Percentiles rank a stretch among this genome's conserved stretches.
phyloP scores from a whole-genome alignment of 64 coral and sea anemone species.

The Acropora yongei region DNA sequence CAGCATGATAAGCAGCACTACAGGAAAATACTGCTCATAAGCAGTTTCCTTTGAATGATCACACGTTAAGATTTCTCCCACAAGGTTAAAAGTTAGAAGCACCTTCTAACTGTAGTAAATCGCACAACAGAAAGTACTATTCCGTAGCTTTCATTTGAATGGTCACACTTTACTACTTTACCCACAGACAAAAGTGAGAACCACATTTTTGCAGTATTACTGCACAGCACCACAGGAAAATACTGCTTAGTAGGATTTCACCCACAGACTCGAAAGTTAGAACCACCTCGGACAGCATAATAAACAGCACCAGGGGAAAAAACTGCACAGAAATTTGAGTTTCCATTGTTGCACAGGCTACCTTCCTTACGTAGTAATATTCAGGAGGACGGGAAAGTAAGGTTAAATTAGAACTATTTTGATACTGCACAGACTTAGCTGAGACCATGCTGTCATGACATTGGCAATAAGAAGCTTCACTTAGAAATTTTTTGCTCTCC shows the following conservation, averaged over 20 bases:
- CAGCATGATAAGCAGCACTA: no score
- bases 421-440: no score
- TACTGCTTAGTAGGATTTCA: not conserved
- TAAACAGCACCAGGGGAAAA: not conserved
- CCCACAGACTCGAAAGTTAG: not conserved
- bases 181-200: not conserved
- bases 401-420: no score
- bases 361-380: no score
- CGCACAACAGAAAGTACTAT: not conserved
- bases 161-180: not conserved
- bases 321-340: not conserved
- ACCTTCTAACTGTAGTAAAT: not conserved
- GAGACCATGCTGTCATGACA: no score
- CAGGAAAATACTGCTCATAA: no score
- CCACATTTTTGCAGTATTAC: not conserved
- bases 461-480: not conserved
- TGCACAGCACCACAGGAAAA: not conserved
- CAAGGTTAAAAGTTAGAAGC: not conserved
- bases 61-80: no score
- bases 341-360: not conserved
- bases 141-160: not conserved
- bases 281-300: conserved; percentile 2
- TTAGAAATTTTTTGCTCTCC: not conserved
- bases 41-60: no score
- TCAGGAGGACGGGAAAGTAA: no score